Base-by-base conservation (phyloP, 2,888 invertebrate genomes). In the Caenorhabditis plicata region DNA sequence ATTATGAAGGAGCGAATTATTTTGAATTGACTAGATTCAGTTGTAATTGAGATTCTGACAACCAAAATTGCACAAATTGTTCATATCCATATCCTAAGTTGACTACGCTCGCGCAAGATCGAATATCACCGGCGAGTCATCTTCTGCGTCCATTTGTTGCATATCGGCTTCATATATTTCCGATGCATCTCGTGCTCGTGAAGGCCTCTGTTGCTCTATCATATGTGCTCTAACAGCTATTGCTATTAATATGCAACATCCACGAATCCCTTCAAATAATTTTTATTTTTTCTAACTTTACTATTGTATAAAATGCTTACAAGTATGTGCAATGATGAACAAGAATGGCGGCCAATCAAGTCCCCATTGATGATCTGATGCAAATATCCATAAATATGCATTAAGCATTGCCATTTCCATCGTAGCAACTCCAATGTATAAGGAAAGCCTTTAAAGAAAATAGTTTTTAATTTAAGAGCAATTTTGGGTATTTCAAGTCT, bases 51-150 rank as follows among this genome's bases (percentile, higher is more conserved):
- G n/a, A n/a, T n/a, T n/a, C n/a, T n/a, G n/a, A n/a, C n/a, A n/a
- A n/a, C n/a, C n/a, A n/a, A n/a, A n/a, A n/a, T n/a, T 11, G 31
- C 9, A 11, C 31, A 29, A 29, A 9, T n/a, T n/a, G 31, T 29
- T 29, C 9, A 13, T 29, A 11, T 29, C 13, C 13, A 29, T n/a
- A n/a, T n/a, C n/a, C n/a, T n/a, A n/a, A n/a, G n/a, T n/a, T n/a
- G n/a, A n/a, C n/a, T 33, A 68, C 43, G 53, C 48, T 35, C 50
- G 44, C 5, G 64, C 63, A 29, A 72, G 38, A 40, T 70, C 70
- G 31, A 70, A 72, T 32, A 72, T 66, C 11, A 73, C 63, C 19
- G 72, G 72, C 15, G 65, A 62, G 39, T 73, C 72, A 17, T 68
- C 70, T 4, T 54, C 61, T 15, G 64, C 57, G 9, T 54, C 45